Evolutionary conservation across 2,888 invertebrate genomes (phyloP), one percentile per base, ranked within the genome.

Genomic region (Helobdella robusta): DNA sequence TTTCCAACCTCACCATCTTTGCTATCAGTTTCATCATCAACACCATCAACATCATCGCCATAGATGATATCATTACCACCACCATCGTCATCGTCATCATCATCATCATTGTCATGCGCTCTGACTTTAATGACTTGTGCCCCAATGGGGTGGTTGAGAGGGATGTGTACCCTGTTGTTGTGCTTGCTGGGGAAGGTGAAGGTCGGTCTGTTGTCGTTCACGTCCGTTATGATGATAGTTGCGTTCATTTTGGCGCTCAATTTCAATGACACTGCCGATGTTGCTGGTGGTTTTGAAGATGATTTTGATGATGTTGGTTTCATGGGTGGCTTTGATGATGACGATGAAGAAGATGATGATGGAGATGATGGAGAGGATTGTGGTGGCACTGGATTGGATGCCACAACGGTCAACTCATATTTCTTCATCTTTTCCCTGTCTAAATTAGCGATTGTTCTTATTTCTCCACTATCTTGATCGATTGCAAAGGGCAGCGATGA

Each of bases 381-480:
- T 35, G 64, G 8, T 23, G n/a, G 15, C 8, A 56, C 25, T 56
- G 54, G 64, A 23, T 52, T 64, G 15, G n/a, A 64, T 11, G 54
- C 56, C 15, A 52, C n/a, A n/a, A 62, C 50, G 11, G 23, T 35
- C 18, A 62, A 28, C 1, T 30, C 20, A 28, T 48, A 62, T 6
- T n/a, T 20, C 5, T 62, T 50, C 30, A 28, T 62, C 6, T 30
- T 46, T 48, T 62, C 62, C 8, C 62, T 44, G 50, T 62, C 50
- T n/a, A 62, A 32, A 20, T 50, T 48, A 8, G 50, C 44, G 4
- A n/a, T 23, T 11, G 62, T 62, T 25, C 48, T 62, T 30, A 62
- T 15, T 18, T n/a, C 50, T 15, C 62, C 62, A 20, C 30, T 1
- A 2, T 50, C 30, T 28, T 40, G 18, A 32, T 62, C 62, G 5